Base-by-base conservation (phyloP, 2,888 invertebrate species). In the Acrobasis repandana region DNA sequence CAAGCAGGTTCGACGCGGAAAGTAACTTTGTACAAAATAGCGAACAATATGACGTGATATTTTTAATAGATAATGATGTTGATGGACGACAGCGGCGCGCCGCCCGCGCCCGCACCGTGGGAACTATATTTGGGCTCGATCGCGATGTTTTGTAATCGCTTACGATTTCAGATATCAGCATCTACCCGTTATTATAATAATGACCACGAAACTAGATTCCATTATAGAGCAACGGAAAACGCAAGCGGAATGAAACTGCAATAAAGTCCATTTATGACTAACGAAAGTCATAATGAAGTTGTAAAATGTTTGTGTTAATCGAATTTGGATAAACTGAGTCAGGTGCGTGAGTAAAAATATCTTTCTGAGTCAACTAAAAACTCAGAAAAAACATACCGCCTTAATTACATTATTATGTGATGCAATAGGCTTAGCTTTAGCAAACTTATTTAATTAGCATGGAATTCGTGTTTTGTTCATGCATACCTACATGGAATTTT, bases 41-140 rank as follows among this genome's bases (percentile, higher is more conserved):
- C 82, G 84, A 89, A 91, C 88, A 90, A 90, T 90, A 88, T 91
- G 90, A 90, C 87, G 87, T 82, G 90, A 90, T 91, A 89, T 90
- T 91, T 91, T 91, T 91, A 88, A 90, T 89, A 91, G 90, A 91
- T 91, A 90, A 88, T 88, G 85, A 88, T 87, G 85, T 87, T 92
- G 90, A 91, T 90, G 89, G 81, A 90, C 87, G 90, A 88, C 88
- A 85, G 82, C 82, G 79, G 14, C 69, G 75, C 77, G 77, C 74
- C 80, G 77, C 78, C 67, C 72, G 72, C 73, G 74, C 78, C 79
- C 81, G 71, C 83, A 84, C 82, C 91, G 91, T 91, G 91, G 90
- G 91, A 92, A 91, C 79, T 75, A 83, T 82, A 87, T 88, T 90
- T 89, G 83, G 88, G 85, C 80, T 81, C 85, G 83, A 79, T 82